Conservation (phyloP, 1,140 invertebrate genomes). For the Amyelois transitella region DNA sequence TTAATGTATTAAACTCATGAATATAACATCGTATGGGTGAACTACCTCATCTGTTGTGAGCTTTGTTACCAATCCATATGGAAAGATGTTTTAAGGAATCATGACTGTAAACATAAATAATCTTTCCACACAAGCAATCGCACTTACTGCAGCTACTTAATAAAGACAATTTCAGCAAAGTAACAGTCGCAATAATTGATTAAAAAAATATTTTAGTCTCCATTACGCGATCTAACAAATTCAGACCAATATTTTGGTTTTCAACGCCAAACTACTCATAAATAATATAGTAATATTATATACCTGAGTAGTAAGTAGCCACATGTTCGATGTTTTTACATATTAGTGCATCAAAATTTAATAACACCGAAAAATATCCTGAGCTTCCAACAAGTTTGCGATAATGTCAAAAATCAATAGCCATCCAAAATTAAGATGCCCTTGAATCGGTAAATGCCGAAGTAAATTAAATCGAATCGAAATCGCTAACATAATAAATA, state of each 20-base stretch:
- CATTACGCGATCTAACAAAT: neutral
- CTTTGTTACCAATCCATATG: neutral
- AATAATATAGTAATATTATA: neutral
- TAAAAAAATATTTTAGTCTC: neutral
- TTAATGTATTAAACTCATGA: too few species aligned
- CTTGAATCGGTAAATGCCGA: neutral
- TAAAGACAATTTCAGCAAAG: neutral
- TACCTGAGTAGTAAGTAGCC: conserved; percentile 20
- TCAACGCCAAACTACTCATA: neutral
- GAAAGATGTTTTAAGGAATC: neutral
- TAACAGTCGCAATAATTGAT: neutral
- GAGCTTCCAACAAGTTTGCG: neutral
- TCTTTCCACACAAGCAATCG: neutral
- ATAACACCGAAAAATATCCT: neutral
- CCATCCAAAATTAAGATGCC: neutral
- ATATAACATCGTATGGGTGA: too few species aligned
- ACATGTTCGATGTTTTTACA: conserved; percentile 15
- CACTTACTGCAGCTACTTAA: neutral
- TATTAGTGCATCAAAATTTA: neutral
- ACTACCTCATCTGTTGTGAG: too few species aligned
- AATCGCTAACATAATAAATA: neutral
- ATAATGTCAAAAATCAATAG: conserved; percentile 47
- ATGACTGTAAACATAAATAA: neutral
- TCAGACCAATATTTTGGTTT: neutral
- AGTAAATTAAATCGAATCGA: neutral